Percentiles rank a stretch among this genome's conserved stretches.
phyloP scores from a whole-genome alignment of 2,888 invertebrate genomes.

The Dysmachus trigonus region DNA sequence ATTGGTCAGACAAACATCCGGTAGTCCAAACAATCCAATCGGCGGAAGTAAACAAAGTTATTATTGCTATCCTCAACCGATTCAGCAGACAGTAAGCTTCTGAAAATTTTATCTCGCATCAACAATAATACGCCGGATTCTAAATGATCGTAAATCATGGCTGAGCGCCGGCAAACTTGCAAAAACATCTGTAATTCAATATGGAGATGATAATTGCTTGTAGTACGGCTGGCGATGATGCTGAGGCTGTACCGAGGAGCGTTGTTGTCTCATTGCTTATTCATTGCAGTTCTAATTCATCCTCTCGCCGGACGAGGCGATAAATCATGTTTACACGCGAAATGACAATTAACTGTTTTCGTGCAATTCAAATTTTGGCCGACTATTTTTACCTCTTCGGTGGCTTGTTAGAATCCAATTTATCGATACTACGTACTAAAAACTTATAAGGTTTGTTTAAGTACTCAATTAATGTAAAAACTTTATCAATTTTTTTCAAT shows the following conservation, averaged over 20 bases:
- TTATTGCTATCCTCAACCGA: neutral
- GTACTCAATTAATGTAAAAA: no score
- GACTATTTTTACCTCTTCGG: neutral
- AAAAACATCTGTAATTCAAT: neutral
- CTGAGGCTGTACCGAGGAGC: neutral
- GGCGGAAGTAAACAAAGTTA: neutral
- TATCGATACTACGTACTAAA: neutral
- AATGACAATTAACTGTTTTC: neutral
- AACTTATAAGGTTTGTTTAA: no score
- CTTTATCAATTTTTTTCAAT: no score
- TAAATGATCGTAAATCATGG: neutral
- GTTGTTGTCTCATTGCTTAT: neutral
- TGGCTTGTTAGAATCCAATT: neutral
- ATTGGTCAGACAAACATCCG: neutral
- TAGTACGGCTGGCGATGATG: neutral
- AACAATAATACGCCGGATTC: neutral
- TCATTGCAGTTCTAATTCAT: neutral
- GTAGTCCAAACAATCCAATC: neutral
- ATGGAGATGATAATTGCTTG: neutral
- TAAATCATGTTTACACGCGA: neutral
- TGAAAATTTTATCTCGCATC: neutral
- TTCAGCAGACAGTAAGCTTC: neutral
- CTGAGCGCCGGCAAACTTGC: neutral
- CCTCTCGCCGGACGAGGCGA: neutral
- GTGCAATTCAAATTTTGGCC: neutral